Conservation (phyloP, 1,140 invertebrate genomes). For the Trachymyrmex cornetzi region DNA sequence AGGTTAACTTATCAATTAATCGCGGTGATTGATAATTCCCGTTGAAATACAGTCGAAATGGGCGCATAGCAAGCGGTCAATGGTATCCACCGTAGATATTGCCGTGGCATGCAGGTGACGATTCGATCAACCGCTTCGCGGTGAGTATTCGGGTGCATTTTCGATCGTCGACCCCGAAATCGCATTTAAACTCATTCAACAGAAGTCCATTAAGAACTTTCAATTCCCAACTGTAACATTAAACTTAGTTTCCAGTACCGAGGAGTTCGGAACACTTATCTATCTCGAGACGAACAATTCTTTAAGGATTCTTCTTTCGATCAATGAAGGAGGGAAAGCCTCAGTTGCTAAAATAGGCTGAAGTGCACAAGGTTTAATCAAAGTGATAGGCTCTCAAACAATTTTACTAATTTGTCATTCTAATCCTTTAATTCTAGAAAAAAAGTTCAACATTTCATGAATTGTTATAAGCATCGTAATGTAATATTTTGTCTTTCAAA, state of each 20-base stretch:
- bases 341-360: not conserved
- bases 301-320: constrained; percentile 42
- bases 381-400: constrained; percentile 7
- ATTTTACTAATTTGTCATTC: not conserved
- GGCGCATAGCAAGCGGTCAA: not conserved
- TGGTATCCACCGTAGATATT: not conserved
- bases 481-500: not conserved
- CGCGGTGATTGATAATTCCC: not conserved
- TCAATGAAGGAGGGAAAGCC: constrained; percentile 18
- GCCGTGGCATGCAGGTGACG: not conserved
- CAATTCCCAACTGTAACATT: constrained; percentile 57
- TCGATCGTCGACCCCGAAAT: constrained; percentile 46
- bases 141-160: constrained; percentile 15
- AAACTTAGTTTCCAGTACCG: constrained; percentile 31
- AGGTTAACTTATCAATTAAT: constrained; percentile 41
- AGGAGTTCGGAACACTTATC: constrained; percentile 47
- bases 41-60: constrained; percentile 2
- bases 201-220: constrained; percentile 60
- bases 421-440: not conserved
- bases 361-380: not conserved
- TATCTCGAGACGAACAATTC: constrained; percentile 36
- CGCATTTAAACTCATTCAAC: constrained; percentile 53
- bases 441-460: not conserved
- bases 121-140: constrained; percentile 32
- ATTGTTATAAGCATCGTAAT: not conserved